Base-by-base conservation (phyloP, 1,140 invertebrate species). In the Drosophila triauraria region DNA sequence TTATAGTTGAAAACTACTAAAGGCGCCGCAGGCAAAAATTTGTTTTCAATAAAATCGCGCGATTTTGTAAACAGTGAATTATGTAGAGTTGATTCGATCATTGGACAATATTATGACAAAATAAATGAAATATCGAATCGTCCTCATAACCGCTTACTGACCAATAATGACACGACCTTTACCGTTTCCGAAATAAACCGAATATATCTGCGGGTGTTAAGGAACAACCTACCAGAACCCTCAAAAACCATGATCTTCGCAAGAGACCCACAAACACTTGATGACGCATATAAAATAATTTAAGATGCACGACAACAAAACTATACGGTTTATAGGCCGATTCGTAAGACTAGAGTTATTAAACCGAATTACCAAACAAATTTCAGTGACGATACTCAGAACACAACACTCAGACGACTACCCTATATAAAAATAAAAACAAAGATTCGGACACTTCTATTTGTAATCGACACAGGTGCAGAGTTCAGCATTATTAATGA, bases 401-500 rank as follows among this genome's bases (percentile, higher is more conserved):
- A 64, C 32, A 40, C 20, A 10, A 64, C 42, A n/a, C n/a, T 46
- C 51, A 65, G 13, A 32, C 32, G 42, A 57, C 23, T 57, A 32
- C 53, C 51, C 62, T 65, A 65, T 65, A 57, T 65, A 23, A 25
- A 53, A 43, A 46, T 65, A 30, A 63, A 62, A 63, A 54, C 35
- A n/a, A 20, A 30, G 20, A 23, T 54, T 15, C n/a, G 38, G 42
- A 50, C 47, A 4, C 40, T 56, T 10, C 8, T 35, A 10, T 62
- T 47, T 20, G 27, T 62, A n/a, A 63, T 63, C 51, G 48, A 63
- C 46, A 51, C 46, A 38, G 48, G 35, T 53, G 48, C 60, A 10
- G 47, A 63, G 27, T 63, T 40, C 47, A 51, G 60, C 10, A 35
- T 51, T 35, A 42, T 63, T 30, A 53, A 63, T n/a, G n/a, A 44